Percentiles rank a stretch among this genome's conserved stretches.
These are phyloP conservation scores for Brachionus paranguensis DNA, from an alignment of 1,140 invertebrate genomes.

Conservation along the genomic window DNA sequence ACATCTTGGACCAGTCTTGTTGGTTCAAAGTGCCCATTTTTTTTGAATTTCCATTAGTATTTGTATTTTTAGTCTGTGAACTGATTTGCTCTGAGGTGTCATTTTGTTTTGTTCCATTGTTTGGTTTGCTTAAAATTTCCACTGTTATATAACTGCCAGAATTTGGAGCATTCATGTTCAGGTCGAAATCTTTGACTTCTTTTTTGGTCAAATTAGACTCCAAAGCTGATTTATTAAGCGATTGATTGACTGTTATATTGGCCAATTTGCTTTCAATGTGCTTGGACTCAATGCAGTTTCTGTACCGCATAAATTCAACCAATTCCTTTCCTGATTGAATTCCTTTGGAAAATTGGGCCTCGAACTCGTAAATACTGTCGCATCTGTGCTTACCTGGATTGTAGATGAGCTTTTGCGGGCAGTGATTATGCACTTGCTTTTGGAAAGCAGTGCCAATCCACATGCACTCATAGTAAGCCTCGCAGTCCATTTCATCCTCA, in stretches of 20 bases:
- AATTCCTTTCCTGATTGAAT: slow-evolving; percentile 24
- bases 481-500: slow-evolving; percentile 22
- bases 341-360: slow-evolving; percentile 20
- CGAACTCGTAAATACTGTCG: slow-evolving; percentile 28
- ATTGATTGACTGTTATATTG: neutral
- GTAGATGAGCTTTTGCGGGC: neutral
- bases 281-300: slow-evolving; percentile 28
- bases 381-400: slow-evolving; percentile 35
- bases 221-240: neutral
- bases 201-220: neutral
- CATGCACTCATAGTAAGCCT: slow-evolving; percentile 30
- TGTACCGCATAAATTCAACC: slow-evolving; percentile 29
- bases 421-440: neutral
- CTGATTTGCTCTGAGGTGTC: neutral
- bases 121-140: neutral
- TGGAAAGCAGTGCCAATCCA: slow-evolving; percentile 30
- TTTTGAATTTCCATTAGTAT: neutral
- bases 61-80: neutral
- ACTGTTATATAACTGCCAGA: neutral
- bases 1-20: neutral
- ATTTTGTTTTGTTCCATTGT: neutral
- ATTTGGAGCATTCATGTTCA: neutral
- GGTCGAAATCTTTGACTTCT: neutral
- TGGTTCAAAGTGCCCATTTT: neutral
- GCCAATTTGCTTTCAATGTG: neutral